A percentile compares a stretch with the other conserved stretches of the same genome.
Conservation (phyloP, 1,140 invertebrate genomes). For the Drosophila mojavensis region DNA sequence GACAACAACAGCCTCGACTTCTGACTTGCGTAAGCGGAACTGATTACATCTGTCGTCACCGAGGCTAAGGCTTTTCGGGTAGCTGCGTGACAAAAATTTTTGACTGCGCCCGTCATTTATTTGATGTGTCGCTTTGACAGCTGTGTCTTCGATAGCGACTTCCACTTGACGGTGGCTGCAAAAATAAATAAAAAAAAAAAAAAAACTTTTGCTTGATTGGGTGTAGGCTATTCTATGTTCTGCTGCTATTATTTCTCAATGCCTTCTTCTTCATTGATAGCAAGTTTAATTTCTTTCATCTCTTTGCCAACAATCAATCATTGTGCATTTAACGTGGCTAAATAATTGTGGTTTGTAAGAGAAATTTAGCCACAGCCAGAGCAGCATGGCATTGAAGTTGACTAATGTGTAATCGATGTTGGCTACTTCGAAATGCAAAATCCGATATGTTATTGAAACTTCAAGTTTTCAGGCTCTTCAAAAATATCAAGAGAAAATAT, state of each 20-base stretch:
- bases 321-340: background rate
- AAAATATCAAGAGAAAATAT: too few relatives aligned
- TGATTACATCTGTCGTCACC: slow-evolving; percentile 74
- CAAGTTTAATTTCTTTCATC: slow-evolving; percentile 28
- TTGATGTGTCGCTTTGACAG: slow-evolving; percentile 70
- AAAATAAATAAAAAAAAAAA: background rate
- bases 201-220: slow-evolving; percentile 2
- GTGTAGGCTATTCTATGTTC: slow-evolving; percentile 10
- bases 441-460: too few relatives aligned
- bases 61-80: slow-evolving; percentile 21
- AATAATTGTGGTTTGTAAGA: slow-evolving; percentile 11
- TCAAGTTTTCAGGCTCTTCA: too few relatives aligned
- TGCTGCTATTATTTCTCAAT: slow-evolving; percentile 42
- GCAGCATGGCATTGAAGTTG: too few relatives aligned
- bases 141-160: slow-evolving; percentile 55
- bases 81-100: slow-evolving; percentile 77
- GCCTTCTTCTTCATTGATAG: slow-evolving; percentile 57
- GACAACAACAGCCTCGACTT: slow-evolving; percentile 22
- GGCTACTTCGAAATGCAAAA: too few relatives aligned
- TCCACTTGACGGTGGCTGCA: slow-evolving; percentile 33
- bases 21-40: slow-evolving; percentile 76
- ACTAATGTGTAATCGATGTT: too few relatives aligned
- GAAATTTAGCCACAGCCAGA: background rate
- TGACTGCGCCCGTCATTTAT: slow-evolving; percentile 69
- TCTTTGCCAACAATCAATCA: slow-evolving; percentile 62